These are phyloP conservation scores for Drosophila grimshawi DNA, from an alignment of 1,140 invertebrate species.

Conservation along the genomic window DNA sequence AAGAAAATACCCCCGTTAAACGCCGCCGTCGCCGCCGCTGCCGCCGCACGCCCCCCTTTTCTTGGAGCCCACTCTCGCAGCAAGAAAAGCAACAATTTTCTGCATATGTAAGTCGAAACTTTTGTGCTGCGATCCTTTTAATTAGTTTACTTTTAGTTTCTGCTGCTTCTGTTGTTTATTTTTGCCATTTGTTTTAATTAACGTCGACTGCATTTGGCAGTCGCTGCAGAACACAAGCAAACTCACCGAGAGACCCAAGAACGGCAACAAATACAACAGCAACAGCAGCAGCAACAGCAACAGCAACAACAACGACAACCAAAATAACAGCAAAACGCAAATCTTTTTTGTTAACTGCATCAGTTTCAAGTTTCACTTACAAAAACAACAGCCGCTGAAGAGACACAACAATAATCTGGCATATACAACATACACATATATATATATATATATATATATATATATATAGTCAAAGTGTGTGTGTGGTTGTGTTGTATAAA, in stretches of 20 bases:
- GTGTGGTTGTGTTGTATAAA: background rate
- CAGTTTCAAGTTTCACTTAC: too few relatives aligned
- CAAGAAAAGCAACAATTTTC: conserved; percentile 57
- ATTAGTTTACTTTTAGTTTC: conserved; percentile 72
- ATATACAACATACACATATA: too few relatives aligned
- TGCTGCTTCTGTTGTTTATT: conserved; percentile 63
- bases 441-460: too few relatives aligned
- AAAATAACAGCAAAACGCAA: background rate
- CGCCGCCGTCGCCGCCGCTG: too few relatives aligned
- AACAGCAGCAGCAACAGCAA: conserved; percentile 42
- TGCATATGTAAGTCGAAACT: conserved; percentile 75
- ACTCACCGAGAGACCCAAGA: conserved; percentile 26
- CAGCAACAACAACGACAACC: conserved; percentile 19
- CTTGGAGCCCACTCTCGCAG: conserved; percentile 3
- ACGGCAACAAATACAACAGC: conserved; percentile 29
- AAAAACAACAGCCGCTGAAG: too few relatives aligned
- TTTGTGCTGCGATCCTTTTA: conserved; percentile 63
- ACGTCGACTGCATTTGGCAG: conserved; percentile 50
- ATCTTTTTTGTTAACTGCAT: too few relatives aligned
- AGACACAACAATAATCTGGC: conserved; percentile 12
- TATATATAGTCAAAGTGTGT: background rate
- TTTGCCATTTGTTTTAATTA: conserved; percentile 76
- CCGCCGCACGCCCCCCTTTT: background rate
- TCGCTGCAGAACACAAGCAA: conserved; percentile 32
- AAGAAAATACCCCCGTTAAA: conserved; percentile 8